phyloP scores from a whole-genome alignment of 2,797 vertebrate genomes.

The Petrocephalus sullivani region DNA sequence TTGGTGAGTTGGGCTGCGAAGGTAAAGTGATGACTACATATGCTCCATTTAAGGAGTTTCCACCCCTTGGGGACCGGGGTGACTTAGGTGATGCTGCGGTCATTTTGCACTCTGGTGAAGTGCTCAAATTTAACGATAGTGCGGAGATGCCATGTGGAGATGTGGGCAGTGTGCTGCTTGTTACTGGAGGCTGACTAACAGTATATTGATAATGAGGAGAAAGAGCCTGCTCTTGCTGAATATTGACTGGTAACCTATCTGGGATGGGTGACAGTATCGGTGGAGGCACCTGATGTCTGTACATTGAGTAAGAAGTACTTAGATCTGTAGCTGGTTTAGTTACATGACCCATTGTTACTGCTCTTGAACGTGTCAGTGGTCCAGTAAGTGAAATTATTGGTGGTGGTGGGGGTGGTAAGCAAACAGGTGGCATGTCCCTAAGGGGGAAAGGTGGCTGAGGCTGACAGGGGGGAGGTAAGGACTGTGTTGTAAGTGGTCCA shows the following conservation, averaged over 20 bases:
- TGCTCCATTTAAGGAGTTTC: slow-evolving; percentile 80
- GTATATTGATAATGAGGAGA: slow-evolving; percentile 83
- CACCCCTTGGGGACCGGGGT: slow-evolving; percentile 75
- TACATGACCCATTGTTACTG: slow-evolving; percentile 46
- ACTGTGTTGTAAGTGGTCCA: slow-evolving; percentile 59
- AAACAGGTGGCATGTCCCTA: slow-evolving; percentile 65
- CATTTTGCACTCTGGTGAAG: slow-evolving; percentile 71
- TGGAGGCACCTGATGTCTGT: slow-evolving; percentile 78
- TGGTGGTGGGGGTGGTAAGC: slow-evolving; percentile 63
- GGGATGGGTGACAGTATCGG: slow-evolving; percentile 84
- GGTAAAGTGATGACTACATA: slow-evolving; percentile 98
- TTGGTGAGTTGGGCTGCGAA: slow-evolving; percentile 92
- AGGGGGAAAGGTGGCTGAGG: slow-evolving; percentile 83
- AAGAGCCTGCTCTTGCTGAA: slow-evolving; percentile 68
- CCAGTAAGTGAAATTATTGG: slow-evolving; percentile 52
- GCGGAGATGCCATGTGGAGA: slow-evolving; percentile 59
- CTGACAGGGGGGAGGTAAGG: slow-evolving; percentile 77
- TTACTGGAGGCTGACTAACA: slow-evolving; percentile 55
- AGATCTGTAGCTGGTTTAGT: slow-evolving; percentile 47
- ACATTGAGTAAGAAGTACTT: slow-evolving; percentile 48
- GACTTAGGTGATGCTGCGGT: slow-evolving; percentile 84
- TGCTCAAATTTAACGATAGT: slow-evolving; percentile 80
- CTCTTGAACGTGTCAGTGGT: slow-evolving; percentile 22
- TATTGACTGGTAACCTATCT: slow-evolving; percentile 76
- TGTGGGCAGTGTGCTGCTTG: slow-evolving; percentile 65